These are phyloP conservation scores for Muricea muricata DNA, from an alignment of 92 coral and sea anemone genomes.

Conservation along the genomic window DNA sequence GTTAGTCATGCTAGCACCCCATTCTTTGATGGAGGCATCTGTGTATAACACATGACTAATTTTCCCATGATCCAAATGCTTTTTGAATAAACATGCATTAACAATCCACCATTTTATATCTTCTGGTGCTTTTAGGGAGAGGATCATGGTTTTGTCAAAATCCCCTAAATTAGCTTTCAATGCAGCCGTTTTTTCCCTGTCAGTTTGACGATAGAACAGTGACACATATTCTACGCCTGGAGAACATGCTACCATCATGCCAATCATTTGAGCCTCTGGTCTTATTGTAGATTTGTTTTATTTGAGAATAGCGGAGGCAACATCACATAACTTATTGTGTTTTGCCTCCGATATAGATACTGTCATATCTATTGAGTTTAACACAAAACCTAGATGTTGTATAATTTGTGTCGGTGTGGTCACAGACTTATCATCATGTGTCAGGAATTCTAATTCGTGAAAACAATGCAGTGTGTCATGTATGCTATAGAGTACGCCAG, in stretches of 20 bases:
- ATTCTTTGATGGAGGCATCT: constrained; percentile 60
- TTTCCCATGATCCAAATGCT: constrained; percentile 29
- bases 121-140: constrained; percentile 10
- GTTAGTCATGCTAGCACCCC: constrained; percentile 49
- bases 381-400: constrained; percentile 50
- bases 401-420: constrained; percentile 62
- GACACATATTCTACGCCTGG: constrained; percentile 47
- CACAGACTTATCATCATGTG: constrained; percentile 60
- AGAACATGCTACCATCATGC: constrained; percentile 60
- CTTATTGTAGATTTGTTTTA: constrained; percentile 43
- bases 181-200: constrained; percentile 50
- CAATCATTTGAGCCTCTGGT: constrained; percentile 58
- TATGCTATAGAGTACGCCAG: constrained; percentile 52
- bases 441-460: constrained; percentile 49
- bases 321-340: constrained; percentile 17
- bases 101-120: constrained; percentile 32
- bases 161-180: constrained; percentile 1
- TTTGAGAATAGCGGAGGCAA: constrained; percentile 32
- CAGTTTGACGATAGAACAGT: constrained; percentile 32
- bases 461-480: constrained; percentile 37
- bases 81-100: background rate
- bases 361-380: constrained; percentile 69
- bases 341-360: constrained; percentile 38
- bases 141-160: constrained; percentile 18
- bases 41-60: constrained; percentile 20